Base-by-base conservation (phyloP, 2,888 invertebrate genomes). In the Achlya flavicornis region DNA sequence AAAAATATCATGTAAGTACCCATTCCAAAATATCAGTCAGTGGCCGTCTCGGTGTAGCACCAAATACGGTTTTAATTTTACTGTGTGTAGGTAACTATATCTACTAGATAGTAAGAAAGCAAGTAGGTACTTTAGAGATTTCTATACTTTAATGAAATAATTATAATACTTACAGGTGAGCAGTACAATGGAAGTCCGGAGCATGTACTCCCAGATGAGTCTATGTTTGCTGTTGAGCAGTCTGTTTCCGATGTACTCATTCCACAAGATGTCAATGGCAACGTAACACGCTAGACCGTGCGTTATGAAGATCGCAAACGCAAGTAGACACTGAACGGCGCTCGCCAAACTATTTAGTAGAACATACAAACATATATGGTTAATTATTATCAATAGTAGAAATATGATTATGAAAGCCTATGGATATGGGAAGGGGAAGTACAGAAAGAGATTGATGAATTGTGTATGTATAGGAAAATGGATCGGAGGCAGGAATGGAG, bases 231-330 rank as follows among this genome's bases (percentile, higher is more conserved):
- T 95, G 80, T 95, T 95, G 61, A 95, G 94, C 58, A 97, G 89
- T 10, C 97, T 89, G 48, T 73, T 72, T 41, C 92, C 88, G 66
- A 94, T 83, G 84, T 96, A 97, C 64, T 96, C 96, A 78, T 97
- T 98, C 98, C 98, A 98, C 59, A 97, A 94, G 72, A 99, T 98
- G 79, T 98, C 97, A 76, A 99, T 96, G 8, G 99, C 98, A 2
- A 99, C 99, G 89, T 99, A 99, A 88, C 98, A 97, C 79, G 99
- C 98, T 46, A 99, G 93, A 0, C 97, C 97, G 86, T 99, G 99
- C 0, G 98, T 97, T 63, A 99, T 96, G 90, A 97, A 98, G 74
- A 99, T 98, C 0, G 97, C 96, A 70, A 97, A 89, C 0, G 97
- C 97, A 61, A 97, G 86, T 78, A 97, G 95, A 16, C 96, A 93